A percentile compares a stretch with the other conserved stretches of the same genome.
Conservation (phyloP, 2,888 invertebrate species). For the Megalurothrips usitatus region DNA sequence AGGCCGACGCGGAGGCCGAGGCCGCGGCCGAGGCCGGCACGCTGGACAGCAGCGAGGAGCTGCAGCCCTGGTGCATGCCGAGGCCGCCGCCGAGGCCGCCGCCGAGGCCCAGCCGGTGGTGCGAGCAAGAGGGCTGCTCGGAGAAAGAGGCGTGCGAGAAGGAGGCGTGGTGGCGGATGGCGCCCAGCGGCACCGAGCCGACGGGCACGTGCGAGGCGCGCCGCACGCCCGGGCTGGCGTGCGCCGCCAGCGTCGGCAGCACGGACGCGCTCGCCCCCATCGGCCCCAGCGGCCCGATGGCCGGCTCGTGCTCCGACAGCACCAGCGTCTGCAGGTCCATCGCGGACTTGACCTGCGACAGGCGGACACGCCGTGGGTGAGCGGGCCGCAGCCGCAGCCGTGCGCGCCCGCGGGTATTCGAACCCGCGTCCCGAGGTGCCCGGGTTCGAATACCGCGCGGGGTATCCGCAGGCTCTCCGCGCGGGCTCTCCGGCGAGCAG, state of each 20-base stretch:
- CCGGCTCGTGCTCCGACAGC: slow-evolving; percentile 45
- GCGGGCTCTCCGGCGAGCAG: no score
- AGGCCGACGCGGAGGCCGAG: background rate
- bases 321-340: slow-evolving; percentile 75
- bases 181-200: slow-evolving; percentile 28
- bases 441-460: no score
- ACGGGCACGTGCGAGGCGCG: slow-evolving; percentile 29
- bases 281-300: background rate
- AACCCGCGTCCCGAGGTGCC: no score
- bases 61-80: no score
- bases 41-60: background rate
- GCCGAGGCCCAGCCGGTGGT: background rate
- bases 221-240: slow-evolving; percentile 32
- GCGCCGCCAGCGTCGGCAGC: slow-evolving; percentile 38
- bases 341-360: slow-evolving; percentile 62
- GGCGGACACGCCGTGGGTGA: no score
- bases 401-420: no score
- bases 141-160: slow-evolving; percentile 19
- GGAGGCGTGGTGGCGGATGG: slow-evolving; percentile 17
- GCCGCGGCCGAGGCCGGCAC: background rate
- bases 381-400: no score
- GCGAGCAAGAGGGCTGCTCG: slow-evolving; percentile 12
- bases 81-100: background rate
- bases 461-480: no score
- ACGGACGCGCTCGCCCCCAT: slow-evolving; percentile 38